These are phyloP conservation scores for Eilema depressum DNA, from an alignment of 2,888 invertebrate species.

Conservation along the genomic window DNA sequence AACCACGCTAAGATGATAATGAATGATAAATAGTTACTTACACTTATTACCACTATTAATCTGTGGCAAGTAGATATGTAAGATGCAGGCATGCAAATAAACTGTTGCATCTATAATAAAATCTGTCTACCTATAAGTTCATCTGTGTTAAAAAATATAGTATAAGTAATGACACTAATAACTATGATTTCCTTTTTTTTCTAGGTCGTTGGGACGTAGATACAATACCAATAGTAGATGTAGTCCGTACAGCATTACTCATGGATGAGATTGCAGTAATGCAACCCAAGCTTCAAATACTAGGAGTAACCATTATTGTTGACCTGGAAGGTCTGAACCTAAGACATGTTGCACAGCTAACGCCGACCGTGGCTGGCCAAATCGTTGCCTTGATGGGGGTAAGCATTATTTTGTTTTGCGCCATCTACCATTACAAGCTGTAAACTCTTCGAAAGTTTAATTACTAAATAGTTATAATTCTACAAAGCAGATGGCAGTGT, in stretches of 20 bases:
- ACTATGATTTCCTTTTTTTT: constrained; percentile 15
- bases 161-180: no score
- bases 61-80: not conserved
- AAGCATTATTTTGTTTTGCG: constrained; percentile 37
- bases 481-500: constrained; percentile 11
- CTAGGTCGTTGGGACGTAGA: constrained; percentile 77
- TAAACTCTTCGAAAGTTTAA: not conserved
- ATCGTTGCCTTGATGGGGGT: constrained; percentile 81
- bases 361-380: constrained; percentile 74
- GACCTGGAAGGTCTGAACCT: constrained; percentile 76
- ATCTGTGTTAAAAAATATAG: not conserved
- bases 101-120: not conserved
- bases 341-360: constrained; percentile 70
- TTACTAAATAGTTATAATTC: not conserved
- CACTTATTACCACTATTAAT: not conserved
- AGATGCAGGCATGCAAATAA: not conserved
- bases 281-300: constrained; percentile 80
- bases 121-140: not conserved
- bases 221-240: constrained; percentile 70
- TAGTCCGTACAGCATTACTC: constrained; percentile 74
- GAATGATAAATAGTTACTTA: no score
- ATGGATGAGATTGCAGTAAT: constrained; percentile 79
- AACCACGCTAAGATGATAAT: no score
- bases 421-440: constrained; percentile 25
- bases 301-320: constrained; percentile 79